Evolutionary conservation across 2,888 invertebrate genomes (phyloP), one percentile per base, ranked within the genome.

Genomic region (Tineola bisselliella): DNA sequence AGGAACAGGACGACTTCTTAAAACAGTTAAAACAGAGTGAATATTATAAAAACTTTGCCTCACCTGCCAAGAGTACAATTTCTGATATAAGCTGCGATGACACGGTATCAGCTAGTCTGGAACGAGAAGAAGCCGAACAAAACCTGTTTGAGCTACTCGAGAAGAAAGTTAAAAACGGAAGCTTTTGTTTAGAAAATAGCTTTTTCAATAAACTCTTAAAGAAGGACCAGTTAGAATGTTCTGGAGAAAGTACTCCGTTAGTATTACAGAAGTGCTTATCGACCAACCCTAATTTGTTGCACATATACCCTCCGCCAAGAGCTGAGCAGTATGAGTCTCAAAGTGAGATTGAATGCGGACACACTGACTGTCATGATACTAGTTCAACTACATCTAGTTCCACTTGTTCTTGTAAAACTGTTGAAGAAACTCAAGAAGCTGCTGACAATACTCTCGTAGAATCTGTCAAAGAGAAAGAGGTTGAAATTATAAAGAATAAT

Each of bases 101-200:
- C 57, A 73, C 72, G 43, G 65, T 72, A 31, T 64, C 44, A 64
- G 81, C 69, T 70, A 69, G 66, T 13, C 72, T 75, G 17, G 83
- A 82, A 25, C 82, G 76, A 69, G 90, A 90, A 75, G 66, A 77
- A 1, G 90, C 90, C 33, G 93, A 94, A 70, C 87, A 94, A 64
- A 89, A 90, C 63, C 89, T 94, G 70, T 95, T 95, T 78, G 94
- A 95, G 70, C 73, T 92, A 6, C 77, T 95, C 38, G 95, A 95
- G 77, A 89, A 91, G 68, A 92, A 92, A 74, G 92, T 92, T 5
- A 86, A 90, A 57, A 87, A 89, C 71, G 92, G 92, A 18, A 93
- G 92, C 70, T 93, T 94, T 66, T 90, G 90, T 70, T 88, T 92
- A 63, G 89, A 91, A 59, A 91, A 91, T 44, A 92, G 91, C 58